Conservation (phyloP, 2,888 invertebrate genomes). For the Drosophila subquinaria region DNA sequence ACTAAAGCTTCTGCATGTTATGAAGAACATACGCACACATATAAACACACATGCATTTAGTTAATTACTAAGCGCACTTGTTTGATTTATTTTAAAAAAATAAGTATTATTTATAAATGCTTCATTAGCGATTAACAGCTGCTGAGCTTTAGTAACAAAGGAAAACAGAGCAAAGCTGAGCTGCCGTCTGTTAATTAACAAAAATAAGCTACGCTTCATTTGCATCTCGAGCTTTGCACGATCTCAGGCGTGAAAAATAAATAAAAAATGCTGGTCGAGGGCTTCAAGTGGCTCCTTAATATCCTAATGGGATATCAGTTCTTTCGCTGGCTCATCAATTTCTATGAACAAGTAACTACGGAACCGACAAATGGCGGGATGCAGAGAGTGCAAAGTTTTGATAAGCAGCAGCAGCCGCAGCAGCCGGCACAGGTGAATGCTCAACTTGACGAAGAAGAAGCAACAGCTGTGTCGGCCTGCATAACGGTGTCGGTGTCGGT, state of each 20-base stretch:
- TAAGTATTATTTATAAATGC: slow-evolving; percentile 30
- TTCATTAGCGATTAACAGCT: slow-evolving; percentile 32
- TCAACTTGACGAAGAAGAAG: slow-evolving; percentile 24
- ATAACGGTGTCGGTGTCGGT: slow-evolving; percentile 10
- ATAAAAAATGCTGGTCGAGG: slow-evolving; percentile 66
- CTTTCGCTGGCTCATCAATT: slow-evolving; percentile 74
- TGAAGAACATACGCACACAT: not conserved
- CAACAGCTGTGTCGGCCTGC: slow-evolving; percentile 32
- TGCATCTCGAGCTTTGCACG: slow-evolving; percentile 29
- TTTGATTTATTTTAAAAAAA: slow-evolving; percentile 2
- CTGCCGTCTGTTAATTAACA: slow-evolving; percentile 29
- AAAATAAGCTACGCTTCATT: slow-evolving; percentile 27
- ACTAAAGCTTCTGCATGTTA: slow-evolving; percentile 26
- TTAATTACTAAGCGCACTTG: slow-evolving; percentile 36
- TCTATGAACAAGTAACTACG: slow-evolving; percentile 59
- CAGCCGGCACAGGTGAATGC: slow-evolving; percentile 34
- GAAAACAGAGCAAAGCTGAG: slow-evolving; percentile 30
- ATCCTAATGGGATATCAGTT: slow-evolving; percentile 70
- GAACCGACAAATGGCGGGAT: slow-evolving; percentile 19
- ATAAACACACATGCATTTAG: not conserved
- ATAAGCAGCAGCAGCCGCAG: slow-evolving; percentile 16
- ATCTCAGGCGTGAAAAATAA: not conserved
- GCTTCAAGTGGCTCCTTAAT: slow-evolving; percentile 59
- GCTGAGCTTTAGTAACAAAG: slow-evolving; percentile 28
- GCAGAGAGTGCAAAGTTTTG: slow-evolving; percentile 32